Percentiles rank a stretch among this genome's conserved stretches.
Conservation (phyloP, 2,888 invertebrate species). For the Drosophila rubida region DNA sequence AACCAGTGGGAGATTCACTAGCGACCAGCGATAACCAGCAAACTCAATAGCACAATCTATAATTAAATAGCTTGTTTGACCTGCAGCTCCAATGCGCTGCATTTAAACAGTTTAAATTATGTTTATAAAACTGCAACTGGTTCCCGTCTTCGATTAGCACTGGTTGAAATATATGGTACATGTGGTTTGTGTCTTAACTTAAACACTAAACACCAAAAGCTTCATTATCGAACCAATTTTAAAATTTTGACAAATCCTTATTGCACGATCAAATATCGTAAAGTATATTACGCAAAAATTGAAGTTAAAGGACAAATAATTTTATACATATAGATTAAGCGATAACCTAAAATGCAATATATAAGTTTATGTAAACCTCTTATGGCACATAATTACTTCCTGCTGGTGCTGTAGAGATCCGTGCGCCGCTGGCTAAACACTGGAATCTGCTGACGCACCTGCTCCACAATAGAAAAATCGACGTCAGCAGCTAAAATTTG, state of each 20-base stretch:
- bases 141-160: background rate
- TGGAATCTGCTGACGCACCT: constrained; percentile 94
- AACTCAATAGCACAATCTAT: constrained; percentile 13
- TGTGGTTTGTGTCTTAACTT: background rate
- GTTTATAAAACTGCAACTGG: background rate
- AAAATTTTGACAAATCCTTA: too few species aligned
- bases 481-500: constrained; percentile 88
- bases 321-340: too few species aligned
- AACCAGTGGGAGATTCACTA: constrained; percentile 2
- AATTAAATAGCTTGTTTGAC: constrained; percentile 1
- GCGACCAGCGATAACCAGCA: background rate
- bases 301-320: too few species aligned
- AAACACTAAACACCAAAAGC: background rate
- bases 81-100: too few species aligned
- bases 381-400: constrained; percentile 9
- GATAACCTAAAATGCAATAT: too few species aligned
- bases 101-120: too few species aligned
- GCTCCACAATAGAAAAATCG: constrained; percentile 90
- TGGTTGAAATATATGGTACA: background rate
- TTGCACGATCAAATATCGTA: too few species aligned
- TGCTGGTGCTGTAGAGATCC: constrained; percentile 88
- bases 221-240: too few species aligned
- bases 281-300: too few species aligned
- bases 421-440: constrained; percentile 89
- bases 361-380: too few species aligned